Percentiles rank a stretch among this genome's conserved stretches.
Conservation (phyloP, 2,888 invertebrate species). For the Aromia moschata region DNA sequence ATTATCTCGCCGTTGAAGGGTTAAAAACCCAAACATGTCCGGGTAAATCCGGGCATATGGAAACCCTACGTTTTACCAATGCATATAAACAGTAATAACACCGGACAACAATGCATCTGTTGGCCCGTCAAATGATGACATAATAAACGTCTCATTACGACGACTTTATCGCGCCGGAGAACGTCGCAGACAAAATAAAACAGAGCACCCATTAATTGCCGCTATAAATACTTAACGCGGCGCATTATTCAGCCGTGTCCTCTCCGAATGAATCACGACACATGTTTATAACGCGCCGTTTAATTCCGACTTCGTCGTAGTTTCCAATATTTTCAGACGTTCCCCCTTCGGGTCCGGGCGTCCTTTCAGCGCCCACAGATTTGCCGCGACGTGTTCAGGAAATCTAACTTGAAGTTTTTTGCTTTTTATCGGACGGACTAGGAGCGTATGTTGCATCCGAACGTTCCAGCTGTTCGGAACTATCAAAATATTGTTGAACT, state of each 20-base stretch:
- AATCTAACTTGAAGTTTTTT: slow-evolving; percentile 13
- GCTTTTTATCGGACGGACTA: slow-evolving; percentile 8
- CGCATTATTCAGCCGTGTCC: slow-evolving; percentile 43
- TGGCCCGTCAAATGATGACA: not conserved
- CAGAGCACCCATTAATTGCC: slow-evolving; percentile 47
- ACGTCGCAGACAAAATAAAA: slow-evolving; percentile 46
- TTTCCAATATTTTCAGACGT: slow-evolving; percentile 26
- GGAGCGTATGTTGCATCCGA: slow-evolving; percentile 1
- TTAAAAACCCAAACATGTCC: too few relatives aligned
- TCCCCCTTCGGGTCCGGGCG: slow-evolving; percentile 12
- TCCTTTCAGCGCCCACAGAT: slow-evolving; percentile 4
- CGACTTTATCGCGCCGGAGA: slow-evolving; percentile 32
- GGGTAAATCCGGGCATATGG: too few relatives aligned
- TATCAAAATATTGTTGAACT: slow-evolving; percentile 13
- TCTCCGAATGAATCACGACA: slow-evolving; percentile 50
- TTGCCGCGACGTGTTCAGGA: slow-evolving; percentile 2
- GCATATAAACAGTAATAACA: too few relatives aligned
- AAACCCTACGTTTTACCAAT: too few relatives aligned
- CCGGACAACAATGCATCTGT: too few relatives aligned
- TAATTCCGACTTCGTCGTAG: slow-evolving; percentile 43
- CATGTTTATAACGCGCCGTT: slow-evolving; percentile 47
- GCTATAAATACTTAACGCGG: slow-evolving; percentile 48
- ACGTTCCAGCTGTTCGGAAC: slow-evolving; percentile 17
- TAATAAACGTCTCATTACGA: slow-evolving; percentile 34
- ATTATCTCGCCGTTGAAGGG: too few relatives aligned